Conservation (phyloP, 2,888 invertebrate species). For the Psylliodes chrysocephalus region DNA sequence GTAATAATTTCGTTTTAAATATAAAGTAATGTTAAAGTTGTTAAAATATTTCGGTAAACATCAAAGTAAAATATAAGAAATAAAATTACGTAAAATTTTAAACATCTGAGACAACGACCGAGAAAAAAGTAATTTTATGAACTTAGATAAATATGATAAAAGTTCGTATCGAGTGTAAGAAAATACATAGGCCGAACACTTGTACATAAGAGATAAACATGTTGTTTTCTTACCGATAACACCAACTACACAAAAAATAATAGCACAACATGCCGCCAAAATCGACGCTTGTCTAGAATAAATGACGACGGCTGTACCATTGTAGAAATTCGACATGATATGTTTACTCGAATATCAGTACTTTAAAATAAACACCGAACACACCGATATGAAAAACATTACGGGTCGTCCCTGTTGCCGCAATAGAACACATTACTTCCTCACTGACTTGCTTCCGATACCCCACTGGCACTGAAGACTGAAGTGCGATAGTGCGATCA, state of each 20-base stretch:
- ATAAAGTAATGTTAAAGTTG: too few species aligned
- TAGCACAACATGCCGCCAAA: constrained; percentile 81
- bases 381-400: constrained; percentile 15
- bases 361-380: constrained; percentile 16
- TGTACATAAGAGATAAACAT: constrained; percentile 21
- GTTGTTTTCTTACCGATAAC: constrained; percentile 74
- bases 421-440: constrained; percentile 21
- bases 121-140: background rate
- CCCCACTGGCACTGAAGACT: too few species aligned
- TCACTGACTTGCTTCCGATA: constrained; percentile 22
- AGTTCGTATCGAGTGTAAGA: background rate
- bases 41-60: too few species aligned
- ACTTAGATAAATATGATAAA: background rate
- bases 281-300: constrained; percentile 81
- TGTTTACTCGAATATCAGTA: constrained; percentile 19
- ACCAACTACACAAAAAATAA: constrained; percentile 81
- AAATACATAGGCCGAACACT: background rate
- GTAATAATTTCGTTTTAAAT: too few species aligned
- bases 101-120: constrained; percentile 6
- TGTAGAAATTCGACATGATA: constrained; percentile 29
- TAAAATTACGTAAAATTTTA: background rate
- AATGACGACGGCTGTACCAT: constrained; percentile 44
- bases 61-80: too few species aligned
- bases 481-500: too few species aligned
- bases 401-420: constrained; percentile 8